Percentiles rank a stretch among this genome's conserved stretches.
Conservation (phyloP, 2,113 vertebrate genomes). For the Corydoras sp. region DNA sequence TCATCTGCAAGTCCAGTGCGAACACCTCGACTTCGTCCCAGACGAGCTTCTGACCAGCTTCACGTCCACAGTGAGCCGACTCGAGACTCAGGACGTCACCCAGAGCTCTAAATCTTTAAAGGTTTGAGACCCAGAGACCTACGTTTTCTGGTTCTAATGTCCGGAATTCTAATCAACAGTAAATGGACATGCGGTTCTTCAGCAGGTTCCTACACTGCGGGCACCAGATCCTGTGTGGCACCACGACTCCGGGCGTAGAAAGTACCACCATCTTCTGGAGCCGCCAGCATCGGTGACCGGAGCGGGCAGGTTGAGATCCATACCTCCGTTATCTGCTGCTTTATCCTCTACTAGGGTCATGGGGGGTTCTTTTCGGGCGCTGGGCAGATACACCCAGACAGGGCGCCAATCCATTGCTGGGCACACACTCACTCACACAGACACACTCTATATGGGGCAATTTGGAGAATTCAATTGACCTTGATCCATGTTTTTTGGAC, state of each 20-base stretch:
- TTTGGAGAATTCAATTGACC: too few species aligned
- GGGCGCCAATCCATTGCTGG: too few species aligned
- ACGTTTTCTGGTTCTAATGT: background rate
- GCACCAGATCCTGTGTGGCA: conserved; percentile 73
- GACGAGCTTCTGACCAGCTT: conserved; percentile 72
- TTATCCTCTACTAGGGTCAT: too few species aligned
- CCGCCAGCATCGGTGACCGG: conserved; percentile 73
- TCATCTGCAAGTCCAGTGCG: conserved; percentile 40
- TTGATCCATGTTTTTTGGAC: too few species aligned
- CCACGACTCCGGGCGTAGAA: conserved; percentile 66
- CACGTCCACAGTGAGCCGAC: conserved; percentile 52
- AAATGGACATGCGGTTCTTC: background rate
- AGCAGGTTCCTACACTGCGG: conserved; percentile 62
- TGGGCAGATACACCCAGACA: too few species aligned
- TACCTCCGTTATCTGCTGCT: too few species aligned
- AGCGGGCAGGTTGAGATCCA: conserved; percentile 68
- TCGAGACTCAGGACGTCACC: conserved; percentile 47
- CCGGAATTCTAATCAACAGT: background rate
- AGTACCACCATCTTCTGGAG: conserved; percentile 75
- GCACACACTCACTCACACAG: too few species aligned
- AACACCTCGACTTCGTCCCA: conserved; percentile 61
- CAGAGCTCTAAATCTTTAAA: conserved; percentile 51
- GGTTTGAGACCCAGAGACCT: conserved; percentile 19
- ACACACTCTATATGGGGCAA: too few species aligned
- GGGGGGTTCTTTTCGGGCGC: too few species aligned